Evolutionary conservation across 2,113 vertebrate genomes (phyloP).

Genomic region (Odontophorus gujanensis): DNA sequence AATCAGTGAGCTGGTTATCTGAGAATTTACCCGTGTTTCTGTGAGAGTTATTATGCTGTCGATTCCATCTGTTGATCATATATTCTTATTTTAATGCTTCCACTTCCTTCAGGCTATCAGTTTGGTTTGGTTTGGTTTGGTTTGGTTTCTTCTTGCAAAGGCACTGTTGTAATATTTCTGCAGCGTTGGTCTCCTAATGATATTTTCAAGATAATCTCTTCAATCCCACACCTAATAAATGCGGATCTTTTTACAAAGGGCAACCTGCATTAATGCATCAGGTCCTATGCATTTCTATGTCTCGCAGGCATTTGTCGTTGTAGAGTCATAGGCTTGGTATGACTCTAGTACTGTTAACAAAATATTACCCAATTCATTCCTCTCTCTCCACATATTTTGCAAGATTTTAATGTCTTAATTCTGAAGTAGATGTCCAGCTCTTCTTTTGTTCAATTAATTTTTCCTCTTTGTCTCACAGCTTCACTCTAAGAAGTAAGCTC

Average conservation of each 20-base stretch:
- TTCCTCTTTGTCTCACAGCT: conserved; percentile 19
- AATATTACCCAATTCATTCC: not conserved
- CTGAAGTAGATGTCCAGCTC: not conserved
- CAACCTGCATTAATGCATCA: not conserved
- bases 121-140: not conserved
- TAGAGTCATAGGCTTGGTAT: not conserved
- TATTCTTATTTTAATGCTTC: not conserved
- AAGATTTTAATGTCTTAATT: not conserved
- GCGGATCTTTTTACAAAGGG: not conserved
- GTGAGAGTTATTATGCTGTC: not conserved
- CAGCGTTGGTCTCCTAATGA: not conserved
- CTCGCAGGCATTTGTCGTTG: not conserved
- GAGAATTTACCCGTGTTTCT: not conserved
- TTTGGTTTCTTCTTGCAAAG: conserved; percentile 16
- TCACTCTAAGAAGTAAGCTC: not conserved
- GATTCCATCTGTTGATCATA: not conserved
- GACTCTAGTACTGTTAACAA: not conserved
- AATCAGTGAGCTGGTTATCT: not conserved
- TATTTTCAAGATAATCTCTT: not conserved
- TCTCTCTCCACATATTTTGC: not conserved
- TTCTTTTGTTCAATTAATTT: not conserved
- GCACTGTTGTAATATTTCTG: not conserved
- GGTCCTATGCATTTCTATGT: not conserved
- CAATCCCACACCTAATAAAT: not conserved
- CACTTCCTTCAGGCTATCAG: not conserved